Conservation (phyloP, 2,888 invertebrate genomes). For the Rotaria sp. region DNA sequence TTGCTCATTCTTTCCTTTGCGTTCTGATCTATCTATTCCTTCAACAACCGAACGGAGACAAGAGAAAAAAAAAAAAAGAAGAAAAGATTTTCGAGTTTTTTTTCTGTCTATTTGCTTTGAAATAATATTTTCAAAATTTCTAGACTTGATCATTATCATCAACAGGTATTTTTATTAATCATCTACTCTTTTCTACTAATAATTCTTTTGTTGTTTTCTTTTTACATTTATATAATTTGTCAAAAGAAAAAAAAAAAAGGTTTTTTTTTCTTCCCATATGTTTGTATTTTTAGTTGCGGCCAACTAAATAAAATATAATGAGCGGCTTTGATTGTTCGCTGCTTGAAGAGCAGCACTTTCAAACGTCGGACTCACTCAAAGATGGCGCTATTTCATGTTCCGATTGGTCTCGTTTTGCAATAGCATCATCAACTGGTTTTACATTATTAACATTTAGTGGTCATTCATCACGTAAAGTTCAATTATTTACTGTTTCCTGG, state of each 20-base stretch:
- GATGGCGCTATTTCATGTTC: constrained; percentile 28
- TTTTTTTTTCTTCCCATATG: neutral
- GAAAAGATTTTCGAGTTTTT: neutral
- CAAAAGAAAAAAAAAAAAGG: neutral
- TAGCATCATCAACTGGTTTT: constrained; percentile 26
- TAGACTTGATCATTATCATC: neutral
- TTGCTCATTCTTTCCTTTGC: constrained; percentile 3
- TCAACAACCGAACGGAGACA: neutral
- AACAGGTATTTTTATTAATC: neutral
- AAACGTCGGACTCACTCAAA: constrained; percentile 27
- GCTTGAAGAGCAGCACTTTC: constrained; percentile 30
- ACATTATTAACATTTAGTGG: constrained; percentile 27
- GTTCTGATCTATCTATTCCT: constrained; percentile 11
- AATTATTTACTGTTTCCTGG: constrained; percentile 30
- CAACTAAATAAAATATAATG: neutral
- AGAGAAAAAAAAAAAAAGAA: neutral
- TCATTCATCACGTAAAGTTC: constrained; percentile 27
- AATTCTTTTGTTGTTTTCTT: neutral
- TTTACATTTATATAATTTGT: neutral
- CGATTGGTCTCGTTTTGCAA: constrained; percentile 27
- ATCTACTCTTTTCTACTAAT: neutral
- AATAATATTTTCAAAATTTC: neutral
- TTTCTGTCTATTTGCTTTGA: neutral
- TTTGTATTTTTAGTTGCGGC: neutral
- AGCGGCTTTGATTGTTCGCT: constrained; percentile 28